Conservation (phyloP, 1,140 invertebrate species). For the Araneus ventricosus region DNA sequence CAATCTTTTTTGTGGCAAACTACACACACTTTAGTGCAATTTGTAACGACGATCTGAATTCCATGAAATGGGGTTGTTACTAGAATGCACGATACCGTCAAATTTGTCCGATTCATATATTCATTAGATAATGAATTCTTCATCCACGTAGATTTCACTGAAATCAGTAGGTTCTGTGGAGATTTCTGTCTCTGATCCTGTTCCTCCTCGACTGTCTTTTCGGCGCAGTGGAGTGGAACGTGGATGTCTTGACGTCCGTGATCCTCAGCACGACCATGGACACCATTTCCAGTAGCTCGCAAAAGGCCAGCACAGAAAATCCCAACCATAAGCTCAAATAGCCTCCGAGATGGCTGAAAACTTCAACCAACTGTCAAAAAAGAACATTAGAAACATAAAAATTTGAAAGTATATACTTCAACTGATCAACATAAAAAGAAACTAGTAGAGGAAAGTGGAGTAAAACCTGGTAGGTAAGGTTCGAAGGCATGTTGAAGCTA, state of each 20-base stretch:
- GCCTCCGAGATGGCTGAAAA: slow-evolving; percentile 76
- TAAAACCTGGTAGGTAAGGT: too few relatives aligned
- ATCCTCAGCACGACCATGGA: slow-evolving; percentile 52
- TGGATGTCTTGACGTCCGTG: slow-evolving; percentile 53
- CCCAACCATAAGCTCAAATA: slow-evolving; percentile 76
- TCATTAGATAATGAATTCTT: too few relatives aligned
- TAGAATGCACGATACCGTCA: too few relatives aligned
- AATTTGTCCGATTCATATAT: too few relatives aligned
- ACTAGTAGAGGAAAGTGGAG: not conserved
- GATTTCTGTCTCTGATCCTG: not conserved
- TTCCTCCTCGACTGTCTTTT: not conserved
- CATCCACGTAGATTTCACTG: not conserved
- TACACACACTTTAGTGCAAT: too few relatives aligned
- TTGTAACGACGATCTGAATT: too few relatives aligned
- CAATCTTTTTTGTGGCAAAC: too few relatives aligned
- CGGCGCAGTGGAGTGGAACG: not conserved
- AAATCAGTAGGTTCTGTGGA: not conserved
- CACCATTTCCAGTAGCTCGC: slow-evolving; percentile 68
- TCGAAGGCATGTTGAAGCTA: too few relatives aligned
- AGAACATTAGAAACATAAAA: not conserved
- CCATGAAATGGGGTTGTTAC: too few relatives aligned
- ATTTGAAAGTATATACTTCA: not conserved
- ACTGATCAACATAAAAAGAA: not conserved
- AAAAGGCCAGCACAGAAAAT: slow-evolving; percentile 75
- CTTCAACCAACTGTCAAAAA: slow-evolving; percentile 73